Conservation (phyloP, 1,140 invertebrate genomes). For the Magallana angulata region DNA sequence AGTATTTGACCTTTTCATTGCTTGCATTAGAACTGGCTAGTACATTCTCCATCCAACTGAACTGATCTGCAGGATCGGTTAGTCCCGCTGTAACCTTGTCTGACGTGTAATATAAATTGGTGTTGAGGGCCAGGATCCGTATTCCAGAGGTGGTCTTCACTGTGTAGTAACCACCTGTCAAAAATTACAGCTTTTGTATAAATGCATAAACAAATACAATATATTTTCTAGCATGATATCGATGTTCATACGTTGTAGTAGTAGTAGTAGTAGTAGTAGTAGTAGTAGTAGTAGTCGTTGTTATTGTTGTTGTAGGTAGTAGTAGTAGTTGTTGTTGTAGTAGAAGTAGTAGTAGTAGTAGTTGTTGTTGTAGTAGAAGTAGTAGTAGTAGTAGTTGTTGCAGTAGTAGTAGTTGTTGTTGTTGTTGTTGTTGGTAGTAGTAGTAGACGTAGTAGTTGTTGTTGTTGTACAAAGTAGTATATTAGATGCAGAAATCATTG, state of each 20-base stretch:
- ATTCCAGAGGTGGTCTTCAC: constrained; percentile 83
- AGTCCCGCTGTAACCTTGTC: constrained; percentile 72
- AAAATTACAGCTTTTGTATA: background rate
- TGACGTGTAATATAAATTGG: constrained; percentile 86
- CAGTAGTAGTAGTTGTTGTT: no score
- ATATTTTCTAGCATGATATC: no score
- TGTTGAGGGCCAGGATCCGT: constrained; percentile 91
- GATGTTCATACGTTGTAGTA: no score
- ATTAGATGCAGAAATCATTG: background rate
- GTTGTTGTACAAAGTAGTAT: background rate
- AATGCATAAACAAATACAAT: no score
- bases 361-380: background rate
- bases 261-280: background rate
- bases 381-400: no score
- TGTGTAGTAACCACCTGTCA: constrained; percentile 91
- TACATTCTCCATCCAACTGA: constrained; percentile 88
- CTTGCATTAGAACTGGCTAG: constrained; percentile 85
- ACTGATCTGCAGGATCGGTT: constrained; percentile 84
- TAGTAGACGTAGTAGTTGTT: no score
- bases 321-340: background rate
- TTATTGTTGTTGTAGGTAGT: no score
- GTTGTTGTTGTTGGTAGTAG: no score
- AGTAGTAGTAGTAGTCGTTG: no score
- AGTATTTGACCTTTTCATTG: constrained; percentile 86
- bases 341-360: no score